Percentiles rank a stretch among this genome's conserved stretches.
phyloP scores from a whole-genome alignment of 2,888 invertebrate species.

The Macaria liturata region DNA sequence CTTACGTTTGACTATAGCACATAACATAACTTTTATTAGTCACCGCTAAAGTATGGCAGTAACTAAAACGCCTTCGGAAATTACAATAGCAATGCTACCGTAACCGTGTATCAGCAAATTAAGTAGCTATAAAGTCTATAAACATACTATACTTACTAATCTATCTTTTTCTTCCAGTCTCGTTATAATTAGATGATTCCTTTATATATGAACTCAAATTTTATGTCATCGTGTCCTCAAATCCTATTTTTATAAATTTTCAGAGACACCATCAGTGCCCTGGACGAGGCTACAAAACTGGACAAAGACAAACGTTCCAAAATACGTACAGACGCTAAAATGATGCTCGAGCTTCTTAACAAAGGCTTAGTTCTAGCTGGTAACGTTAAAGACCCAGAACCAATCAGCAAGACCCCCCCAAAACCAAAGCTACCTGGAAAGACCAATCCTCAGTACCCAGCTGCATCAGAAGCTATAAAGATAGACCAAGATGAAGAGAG shows the following conservation, averaged over 20 bases:
- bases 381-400: slow-evolving; percentile 63
- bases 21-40: too few relatives aligned
- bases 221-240: too few relatives aligned
- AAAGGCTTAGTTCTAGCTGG: slow-evolving; percentile 82
- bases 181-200: too few relatives aligned
- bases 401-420: slow-evolving; percentile 60
- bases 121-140: too few relatives aligned
- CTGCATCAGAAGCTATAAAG: slow-evolving; percentile 85
- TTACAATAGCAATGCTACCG: too few relatives aligned
- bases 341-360: slow-evolving; percentile 87
- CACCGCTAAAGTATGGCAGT: too few relatives aligned
- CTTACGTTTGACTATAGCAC: too few relatives aligned
- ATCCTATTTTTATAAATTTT: slow-evolving; percentile 32
- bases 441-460: slow-evolving; percentile 72
- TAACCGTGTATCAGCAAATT: too few relatives aligned
- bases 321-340: slow-evolving; percentile 85
- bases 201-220: too few relatives aligned
- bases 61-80: too few relatives aligned
- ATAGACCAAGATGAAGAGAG: slow-evolving; percentile 84
- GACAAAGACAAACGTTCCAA: slow-evolving; percentile 84
- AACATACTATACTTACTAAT: too few relatives aligned
- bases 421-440: slow-evolving; percentile 72
- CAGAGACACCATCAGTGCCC: slow-evolving; percentile 85
- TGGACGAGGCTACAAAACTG: slow-evolving; percentile 86
- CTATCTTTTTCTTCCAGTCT: too few relatives aligned